A percentile compares a stretch with the other conserved stretches of the same genome.
phyloP scores from a whole-genome alignment of 2,797 vertebrate genomes.

The Xiphorhynchus erythropygius region DNA sequence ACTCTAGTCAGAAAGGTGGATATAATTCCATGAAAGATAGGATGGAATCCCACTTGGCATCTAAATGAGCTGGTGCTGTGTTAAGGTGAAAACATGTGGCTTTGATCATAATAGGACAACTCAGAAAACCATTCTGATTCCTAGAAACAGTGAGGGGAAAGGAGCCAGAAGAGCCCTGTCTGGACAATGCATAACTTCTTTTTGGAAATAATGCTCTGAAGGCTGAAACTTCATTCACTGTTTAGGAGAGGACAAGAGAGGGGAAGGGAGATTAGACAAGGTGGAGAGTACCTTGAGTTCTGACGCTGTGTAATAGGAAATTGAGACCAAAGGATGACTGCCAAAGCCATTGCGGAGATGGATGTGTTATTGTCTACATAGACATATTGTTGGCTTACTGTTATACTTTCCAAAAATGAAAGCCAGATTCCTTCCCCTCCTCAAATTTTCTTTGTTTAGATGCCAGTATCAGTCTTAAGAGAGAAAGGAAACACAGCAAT shows the following conservation, averaged over 20 bases:
- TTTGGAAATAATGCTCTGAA: not conserved
- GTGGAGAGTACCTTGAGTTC: not conserved
- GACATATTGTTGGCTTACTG: not conserved
- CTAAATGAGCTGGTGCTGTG: not conserved
- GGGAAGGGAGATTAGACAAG: not conserved
- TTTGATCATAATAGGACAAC: not conserved
- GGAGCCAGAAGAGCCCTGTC: not conserved
- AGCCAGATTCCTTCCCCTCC: conserved; percentile 19
- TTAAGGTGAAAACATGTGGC: not conserved
- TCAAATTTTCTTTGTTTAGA: conserved; percentile 21
- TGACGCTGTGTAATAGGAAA: not conserved
- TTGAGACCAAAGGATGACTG: not conserved
- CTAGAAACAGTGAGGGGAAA: not conserved
- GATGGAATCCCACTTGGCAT: not conserved
- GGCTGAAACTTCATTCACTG: not conserved
- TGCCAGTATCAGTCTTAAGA: not conserved
- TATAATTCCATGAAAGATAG: not conserved
- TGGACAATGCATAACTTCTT: not conserved
- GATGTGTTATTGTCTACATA: not conserved
- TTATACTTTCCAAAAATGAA: conserved; percentile 24
- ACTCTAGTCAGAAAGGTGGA: not conserved
- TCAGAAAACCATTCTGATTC: not conserved
- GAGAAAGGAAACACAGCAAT: not conserved
- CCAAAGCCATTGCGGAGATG: not conserved
- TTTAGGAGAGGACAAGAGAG: not conserved